Conservation (phyloP, 2,113 vertebrate species). For the Ploceus nigricollis region DNA sequence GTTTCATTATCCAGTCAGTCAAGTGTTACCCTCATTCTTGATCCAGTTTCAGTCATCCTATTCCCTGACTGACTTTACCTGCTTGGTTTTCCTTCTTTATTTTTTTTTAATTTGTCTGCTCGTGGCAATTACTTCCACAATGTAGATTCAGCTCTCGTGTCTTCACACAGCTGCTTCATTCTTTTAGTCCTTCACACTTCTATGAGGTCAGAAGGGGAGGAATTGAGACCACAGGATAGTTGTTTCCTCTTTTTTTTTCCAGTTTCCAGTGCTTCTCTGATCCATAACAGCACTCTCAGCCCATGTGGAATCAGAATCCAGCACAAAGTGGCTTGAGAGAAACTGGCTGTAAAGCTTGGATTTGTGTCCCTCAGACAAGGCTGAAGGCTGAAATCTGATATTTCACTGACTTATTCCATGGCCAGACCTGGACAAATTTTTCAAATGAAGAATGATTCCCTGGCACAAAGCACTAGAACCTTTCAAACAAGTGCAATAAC, state of each 20-base stretch:
- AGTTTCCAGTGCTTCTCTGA: neutral
- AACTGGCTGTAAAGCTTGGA: neutral
- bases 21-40: neutral
- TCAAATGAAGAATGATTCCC: neutral
- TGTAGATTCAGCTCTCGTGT: neutral
- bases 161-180: neutral
- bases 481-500: neutral
- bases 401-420: neutral
- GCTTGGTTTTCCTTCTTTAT: rapidly evolving
- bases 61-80: neutral
- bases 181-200: neutral
- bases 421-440: neutral
- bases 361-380: neutral
- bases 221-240: neutral
- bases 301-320: neutral
- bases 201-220: neutral
- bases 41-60: neutral
- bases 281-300: neutral
- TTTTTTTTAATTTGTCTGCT: neutral
- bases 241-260: neutral
- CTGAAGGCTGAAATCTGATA: neutral
- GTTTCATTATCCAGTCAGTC: neutral
- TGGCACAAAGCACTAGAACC: neutral
- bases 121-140: neutral
- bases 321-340: neutral